Conservation (phyloP, 2,113 vertebrate species). For the Ploceus nigricollis region DNA sequence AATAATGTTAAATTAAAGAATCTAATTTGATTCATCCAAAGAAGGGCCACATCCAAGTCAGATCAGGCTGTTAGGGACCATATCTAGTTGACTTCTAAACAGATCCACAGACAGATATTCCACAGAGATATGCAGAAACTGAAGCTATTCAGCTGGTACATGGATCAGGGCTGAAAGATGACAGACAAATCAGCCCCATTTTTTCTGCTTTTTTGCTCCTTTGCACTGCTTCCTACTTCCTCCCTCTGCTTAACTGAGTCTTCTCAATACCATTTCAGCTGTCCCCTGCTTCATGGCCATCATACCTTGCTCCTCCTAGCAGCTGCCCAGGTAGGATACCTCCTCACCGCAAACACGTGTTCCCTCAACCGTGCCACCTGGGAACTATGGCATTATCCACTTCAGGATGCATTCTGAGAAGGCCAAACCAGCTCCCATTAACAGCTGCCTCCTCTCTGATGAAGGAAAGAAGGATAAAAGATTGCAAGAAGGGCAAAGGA, state of each 20-base stretch:
- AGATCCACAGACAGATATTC: background rate
- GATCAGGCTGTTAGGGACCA: background rate
- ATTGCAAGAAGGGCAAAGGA: background rate
- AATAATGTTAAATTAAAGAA: background rate
- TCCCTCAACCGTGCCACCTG: background rate
- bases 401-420: background rate
- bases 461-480: background rate
- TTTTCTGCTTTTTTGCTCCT: background rate
- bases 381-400: background rate
- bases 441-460: background rate
- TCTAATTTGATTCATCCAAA: background rate
- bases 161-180: background rate
- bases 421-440: background rate
- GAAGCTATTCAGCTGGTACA: background rate
- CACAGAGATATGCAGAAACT: background rate
- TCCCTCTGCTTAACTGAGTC: background rate
- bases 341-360: rapidly evolving
- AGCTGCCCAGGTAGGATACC: background rate
- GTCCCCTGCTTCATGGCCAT: background rate
- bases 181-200: background rate
- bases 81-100: background rate
- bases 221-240: background rate
- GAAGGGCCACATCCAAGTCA: background rate
- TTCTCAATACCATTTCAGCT: background rate
- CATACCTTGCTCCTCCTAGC: rapidly evolving